phyloP scores from a whole-genome alignment of 2,113 vertebrate genomes.

The Rutilus rutilus region DNA sequence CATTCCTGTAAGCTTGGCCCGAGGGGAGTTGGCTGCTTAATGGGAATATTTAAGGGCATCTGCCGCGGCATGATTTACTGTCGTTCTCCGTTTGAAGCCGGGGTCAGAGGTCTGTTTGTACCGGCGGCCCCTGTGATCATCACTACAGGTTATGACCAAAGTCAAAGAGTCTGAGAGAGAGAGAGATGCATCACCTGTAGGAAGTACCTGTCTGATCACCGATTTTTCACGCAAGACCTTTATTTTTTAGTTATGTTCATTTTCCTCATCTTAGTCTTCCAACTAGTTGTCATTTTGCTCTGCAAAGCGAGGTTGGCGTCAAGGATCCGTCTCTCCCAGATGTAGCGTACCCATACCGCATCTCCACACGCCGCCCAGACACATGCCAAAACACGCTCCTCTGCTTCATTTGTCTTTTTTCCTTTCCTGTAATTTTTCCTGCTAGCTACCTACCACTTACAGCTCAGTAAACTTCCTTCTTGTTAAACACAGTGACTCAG shows the following conservation, averaged over 20 bases:
- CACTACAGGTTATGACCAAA: constrained; percentile 90
- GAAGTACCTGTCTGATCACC: constrained; percentile 77
- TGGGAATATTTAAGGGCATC: constrained; percentile 82
- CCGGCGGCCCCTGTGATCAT: constrained; percentile 91
- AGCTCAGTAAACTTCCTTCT: constrained; percentile 56
- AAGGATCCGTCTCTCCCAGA: constrained; percentile 52
- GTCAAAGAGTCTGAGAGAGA: constrained; percentile 70
- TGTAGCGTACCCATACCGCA: constrained; percentile 29
- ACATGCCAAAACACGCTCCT: constrained; percentile 56
- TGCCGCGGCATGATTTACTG: constrained; percentile 92
- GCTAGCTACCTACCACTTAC: constrained; percentile 61
- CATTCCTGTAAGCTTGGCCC: constrained; percentile 78
- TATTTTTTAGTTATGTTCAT: background rate
- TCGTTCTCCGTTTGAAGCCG: constrained; percentile 88
- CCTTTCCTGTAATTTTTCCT: constrained; percentile 60
- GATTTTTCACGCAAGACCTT: background rate
- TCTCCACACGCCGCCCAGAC: constrained; percentile 1
- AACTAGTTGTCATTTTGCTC: background rate
- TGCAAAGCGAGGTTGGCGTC: background rate
- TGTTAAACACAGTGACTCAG: constrained; percentile 36
- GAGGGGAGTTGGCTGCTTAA: constrained; percentile 70
- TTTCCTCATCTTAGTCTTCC: background rate
- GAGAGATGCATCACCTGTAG: constrained; percentile 64
- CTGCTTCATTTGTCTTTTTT: constrained; percentile 49
- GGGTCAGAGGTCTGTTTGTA: constrained; percentile 88